Percentiles rank a stretch among this genome's conserved stretches.
phyloP scores from a whole-genome alignment of 2,888 invertebrate species.

The Epirrhoe alternata region DNA sequence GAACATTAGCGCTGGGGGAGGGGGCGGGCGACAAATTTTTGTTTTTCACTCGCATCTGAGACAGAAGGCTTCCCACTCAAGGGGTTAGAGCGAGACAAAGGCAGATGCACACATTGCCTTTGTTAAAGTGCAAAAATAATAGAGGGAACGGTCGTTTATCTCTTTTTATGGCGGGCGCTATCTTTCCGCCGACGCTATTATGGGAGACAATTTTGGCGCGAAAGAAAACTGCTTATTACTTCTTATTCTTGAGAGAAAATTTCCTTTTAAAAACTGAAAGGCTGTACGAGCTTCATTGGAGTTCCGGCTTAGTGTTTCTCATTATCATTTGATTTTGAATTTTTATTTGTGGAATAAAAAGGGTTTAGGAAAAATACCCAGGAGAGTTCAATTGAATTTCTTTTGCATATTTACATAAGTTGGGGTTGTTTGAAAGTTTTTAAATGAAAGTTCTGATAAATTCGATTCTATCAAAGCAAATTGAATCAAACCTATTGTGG shows the following conservation, averaged over 20 bases:
- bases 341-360: constrained; percentile 9
- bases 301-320: constrained; percentile 36
- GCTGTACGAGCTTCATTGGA: constrained; percentile 29
- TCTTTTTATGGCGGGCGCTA: constrained; percentile 84
- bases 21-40: constrained; percentile 78
- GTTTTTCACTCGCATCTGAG: constrained; percentile 76
- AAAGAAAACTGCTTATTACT: constrained; percentile 85
- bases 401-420: neutral
- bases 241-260: constrained; percentile 73
- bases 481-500: constrained; percentile 1
- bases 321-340: constrained; percentile 23
- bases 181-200: constrained; percentile 82
- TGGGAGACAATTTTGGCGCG: constrained; percentile 85
- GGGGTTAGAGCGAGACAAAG: constrained; percentile 73
- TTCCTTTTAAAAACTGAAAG: constrained; percentile 42
- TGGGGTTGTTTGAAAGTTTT: neutral
- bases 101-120: constrained; percentile 82
- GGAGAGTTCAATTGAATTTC: neutral
- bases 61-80: constrained; percentile 51
- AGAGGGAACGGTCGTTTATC: constrained; percentile 85
- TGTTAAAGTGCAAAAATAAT: constrained; percentile 85
- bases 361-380: constrained; percentile 2
- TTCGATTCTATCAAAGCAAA: too few relatives aligned
- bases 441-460: too few relatives aligned
- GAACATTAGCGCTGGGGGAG: constrained; percentile 77